Conservation (phyloP, 1,140 invertebrate species). For the Lamellibrachia luymesi region DNA sequence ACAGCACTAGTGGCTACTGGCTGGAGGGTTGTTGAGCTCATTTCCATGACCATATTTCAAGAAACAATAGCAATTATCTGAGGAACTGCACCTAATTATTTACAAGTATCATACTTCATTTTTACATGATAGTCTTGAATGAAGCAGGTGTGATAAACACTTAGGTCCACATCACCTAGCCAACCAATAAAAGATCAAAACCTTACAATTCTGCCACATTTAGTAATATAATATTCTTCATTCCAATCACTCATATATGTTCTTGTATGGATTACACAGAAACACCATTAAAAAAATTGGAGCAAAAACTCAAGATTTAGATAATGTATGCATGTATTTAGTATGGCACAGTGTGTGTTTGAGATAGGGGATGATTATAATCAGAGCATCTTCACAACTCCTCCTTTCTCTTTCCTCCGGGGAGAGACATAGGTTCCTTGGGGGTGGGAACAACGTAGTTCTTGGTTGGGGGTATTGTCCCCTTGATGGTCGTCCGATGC, state of each 20-base stretch:
- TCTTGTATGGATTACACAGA: background rate
- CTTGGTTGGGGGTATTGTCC: conserved; percentile 48
- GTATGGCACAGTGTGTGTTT: background rate
- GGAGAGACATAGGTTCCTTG: background rate
- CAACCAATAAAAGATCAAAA: background rate
- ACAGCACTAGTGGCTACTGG: too few relatives aligned
- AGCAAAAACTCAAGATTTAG: background rate
- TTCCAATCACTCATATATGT: background rate
- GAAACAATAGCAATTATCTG: background rate
- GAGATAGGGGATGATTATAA: background rate
- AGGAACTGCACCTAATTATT: background rate
- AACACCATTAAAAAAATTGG: background rate
- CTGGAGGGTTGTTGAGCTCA: too few relatives aligned
- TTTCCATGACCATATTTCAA: background rate
- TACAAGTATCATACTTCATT: background rate
- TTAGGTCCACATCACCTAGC: background rate
- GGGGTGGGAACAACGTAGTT: conserved; percentile 2
- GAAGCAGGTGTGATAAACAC: background rate
- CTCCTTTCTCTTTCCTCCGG: background rate
- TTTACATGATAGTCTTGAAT: background rate
- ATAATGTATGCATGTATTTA: background rate
- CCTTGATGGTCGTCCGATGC: conserved; percentile 57
- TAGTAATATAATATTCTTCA: background rate
- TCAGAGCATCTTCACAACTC: background rate
- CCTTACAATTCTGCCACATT: background rate